A percentile compares a stretch with the other conserved stretches of the same genome.
Evolutionary conservation across 2,888 invertebrate species (phyloP).

Genomic region (Scaptodrosophila latifasciaeformis): DNA sequence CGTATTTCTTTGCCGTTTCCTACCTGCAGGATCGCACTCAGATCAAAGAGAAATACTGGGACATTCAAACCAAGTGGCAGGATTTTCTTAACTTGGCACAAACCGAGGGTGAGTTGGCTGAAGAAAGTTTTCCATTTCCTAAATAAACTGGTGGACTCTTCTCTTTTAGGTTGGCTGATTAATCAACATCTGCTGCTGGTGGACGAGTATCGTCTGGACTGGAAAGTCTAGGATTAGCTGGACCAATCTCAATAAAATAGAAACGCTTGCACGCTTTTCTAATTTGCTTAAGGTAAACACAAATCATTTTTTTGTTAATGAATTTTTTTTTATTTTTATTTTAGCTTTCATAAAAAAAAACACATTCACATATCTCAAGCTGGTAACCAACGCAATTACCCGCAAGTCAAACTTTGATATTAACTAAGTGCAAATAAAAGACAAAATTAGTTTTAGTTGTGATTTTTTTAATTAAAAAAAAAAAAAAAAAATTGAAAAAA

Average conservation of each 20-base stretch:
- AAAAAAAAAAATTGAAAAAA: background rate
- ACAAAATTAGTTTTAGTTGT: no score
- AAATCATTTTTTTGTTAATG: constrained; percentile 11
- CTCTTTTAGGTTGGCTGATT: constrained; percentile 78
- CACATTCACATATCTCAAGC: constrained; percentile 56
- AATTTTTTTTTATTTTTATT: constrained; percentile 5
- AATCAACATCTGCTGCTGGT: constrained; percentile 78
- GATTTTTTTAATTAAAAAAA: no score
- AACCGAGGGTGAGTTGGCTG: constrained; percentile 73
- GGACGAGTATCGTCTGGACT: constrained; percentile 78
- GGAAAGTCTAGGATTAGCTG: constrained; percentile 66
- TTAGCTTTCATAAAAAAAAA: constrained; percentile 22
- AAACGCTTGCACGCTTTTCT: constrained; percentile 6
- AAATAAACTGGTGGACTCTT: background rate
- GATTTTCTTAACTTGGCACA: constrained; percentile 73
- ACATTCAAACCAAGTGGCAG: constrained; percentile 77
- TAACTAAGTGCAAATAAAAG: constrained; percentile 40
- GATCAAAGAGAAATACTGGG: constrained; percentile 76
- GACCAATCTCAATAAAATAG: background rate
- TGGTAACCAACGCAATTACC: constrained; percentile 29
- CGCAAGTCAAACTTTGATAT: constrained; percentile 46
- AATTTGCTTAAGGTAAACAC: constrained; percentile 34
- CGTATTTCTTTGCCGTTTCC: constrained; percentile 75
- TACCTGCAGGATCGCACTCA: constrained; percentile 75
- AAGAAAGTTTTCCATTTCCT: background rate